Evolutionary conservation across 1,140 invertebrate species (phyloP), one percentile per base, ranked within the genome.

Genomic region (Drosophila sucinea): DNA sequence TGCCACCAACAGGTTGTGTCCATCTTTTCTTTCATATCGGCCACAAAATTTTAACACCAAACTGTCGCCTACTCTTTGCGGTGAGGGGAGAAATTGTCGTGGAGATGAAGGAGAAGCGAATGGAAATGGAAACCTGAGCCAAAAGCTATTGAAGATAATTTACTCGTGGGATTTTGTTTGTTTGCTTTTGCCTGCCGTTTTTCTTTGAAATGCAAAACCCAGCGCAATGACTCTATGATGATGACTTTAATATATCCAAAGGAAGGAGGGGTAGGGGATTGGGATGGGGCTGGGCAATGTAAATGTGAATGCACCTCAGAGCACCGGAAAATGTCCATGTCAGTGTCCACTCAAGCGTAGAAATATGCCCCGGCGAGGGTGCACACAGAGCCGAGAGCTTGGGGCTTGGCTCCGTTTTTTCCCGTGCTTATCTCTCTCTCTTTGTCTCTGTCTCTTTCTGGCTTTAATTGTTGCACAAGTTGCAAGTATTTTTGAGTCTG

Each of bases 301-400:
- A 73, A 81, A 76, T 72, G 65, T 64, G 41, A 70, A 67, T 66
- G 77, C 66, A 57, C 68, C 64, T 32, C 38, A 41, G 27, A 73
- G 51, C 79, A 74, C 80, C 70, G 73, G 60, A 80, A 71, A 78
- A 76, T 69, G 82, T 85, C 82, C 82, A 86, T 82, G 82, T 76
- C 68, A 60, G 79, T 87, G 82, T 86, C 84, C 83, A 86, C 76
- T 86, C 72, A 79, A 73, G 79, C 83, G 57, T 55, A 75, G 69
- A 67, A 63, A 72, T 54, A 65, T 71, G 55, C 57, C 38, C 41
- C 60, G 30, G 35, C 44, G 56, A 35, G 56, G 56, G 8, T 58
- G 32, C 56, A 5, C 35, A 38, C 7, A 38, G 10, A 2, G 33
- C 4, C 27, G n/a, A 57, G n/a, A 33, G 10, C 32, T 35, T 33